Conservation (phyloP, 2,888 invertebrate species). For the Myopa tessellatipennis region DNA sequence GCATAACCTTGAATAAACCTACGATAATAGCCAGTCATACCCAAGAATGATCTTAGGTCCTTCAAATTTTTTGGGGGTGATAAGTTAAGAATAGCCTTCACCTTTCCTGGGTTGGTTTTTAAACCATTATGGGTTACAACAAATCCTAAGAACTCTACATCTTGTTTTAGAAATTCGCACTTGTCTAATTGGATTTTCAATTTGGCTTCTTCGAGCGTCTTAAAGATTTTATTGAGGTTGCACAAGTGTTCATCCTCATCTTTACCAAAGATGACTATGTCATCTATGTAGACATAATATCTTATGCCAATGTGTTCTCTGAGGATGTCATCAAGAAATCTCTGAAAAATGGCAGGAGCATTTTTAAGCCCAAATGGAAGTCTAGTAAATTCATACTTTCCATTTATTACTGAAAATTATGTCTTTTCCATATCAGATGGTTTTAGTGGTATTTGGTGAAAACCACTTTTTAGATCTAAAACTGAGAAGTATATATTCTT, state of each 20-base stretch:
- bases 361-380: neutral
- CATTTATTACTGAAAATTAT: constrained; percentile 40
- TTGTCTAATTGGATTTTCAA: constrained; percentile 54
- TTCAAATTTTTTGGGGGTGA: too few relatives aligned
- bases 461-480: constrained; percentile 41
- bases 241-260: constrained; percentile 53
- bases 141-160: constrained; percentile 56
- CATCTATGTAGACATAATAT: constrained; percentile 55
- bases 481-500: constrained; percentile 45
- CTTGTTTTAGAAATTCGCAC: constrained; percentile 50
- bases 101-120: too few relatives aligned
- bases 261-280: constrained; percentile 53
- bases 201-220: constrained; percentile 47
- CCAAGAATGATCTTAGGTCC: too few relatives aligned
- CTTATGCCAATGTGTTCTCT: constrained; percentile 24
- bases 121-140: constrained; percentile 53
- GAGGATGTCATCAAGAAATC: constrained; percentile 34
- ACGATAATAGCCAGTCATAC: too few relatives aligned
- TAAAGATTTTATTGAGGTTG: constrained; percentile 48
- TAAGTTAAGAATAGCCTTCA: too few relatives aligned
- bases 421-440: constrained; percentile 44
- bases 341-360: constrained; percentile 32
- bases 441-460: constrained; percentile 36
- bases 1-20: too few relatives aligned
- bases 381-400: neutral